These are phyloP conservation scores for Notothenia rossii DNA, from an alignment of 2,113 vertebrate genomes.

Conservation along the genomic window DNA sequence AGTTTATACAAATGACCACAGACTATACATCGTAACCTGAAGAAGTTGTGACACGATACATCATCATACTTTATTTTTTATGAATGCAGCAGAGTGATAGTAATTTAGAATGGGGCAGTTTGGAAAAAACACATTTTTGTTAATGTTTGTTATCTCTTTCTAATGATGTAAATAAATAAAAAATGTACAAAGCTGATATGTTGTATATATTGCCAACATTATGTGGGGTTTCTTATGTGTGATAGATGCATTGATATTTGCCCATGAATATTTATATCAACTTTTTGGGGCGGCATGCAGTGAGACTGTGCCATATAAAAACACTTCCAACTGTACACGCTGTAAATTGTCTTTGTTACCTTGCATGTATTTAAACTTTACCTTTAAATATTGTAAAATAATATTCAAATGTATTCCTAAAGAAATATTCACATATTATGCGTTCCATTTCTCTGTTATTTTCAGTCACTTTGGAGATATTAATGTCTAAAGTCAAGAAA, in stretches of 20 bases:
- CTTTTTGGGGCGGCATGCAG: not conserved
- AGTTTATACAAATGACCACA: not conserved
- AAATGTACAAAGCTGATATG: not conserved
- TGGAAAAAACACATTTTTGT: not conserved
- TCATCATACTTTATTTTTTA: not conserved
- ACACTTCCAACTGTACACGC: not conserved
- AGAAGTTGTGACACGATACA: not conserved
- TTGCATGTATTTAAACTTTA: not conserved
- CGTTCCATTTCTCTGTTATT: not conserved
- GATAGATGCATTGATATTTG: not conserved
- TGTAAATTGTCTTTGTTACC: not conserved
- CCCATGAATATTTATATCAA: not conserved
- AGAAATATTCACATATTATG: not conserved
- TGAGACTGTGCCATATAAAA: not conserved
- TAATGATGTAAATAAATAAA: not conserved
- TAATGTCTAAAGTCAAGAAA: too few species aligned
- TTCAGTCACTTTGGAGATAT: too few species aligned
- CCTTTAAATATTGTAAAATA: not conserved
- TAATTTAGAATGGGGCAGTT: too few species aligned
- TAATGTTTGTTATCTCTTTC: not conserved
- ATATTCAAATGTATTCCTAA: not conserved
- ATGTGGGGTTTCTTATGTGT: not conserved
- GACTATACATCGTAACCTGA: not conserved
- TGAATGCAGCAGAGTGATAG: not conserved
- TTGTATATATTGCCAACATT: not conserved